A percentile compares a stretch with the other conserved stretches of the same genome.
Conservation (phyloP, 2,888 invertebrate species). For the Melanophora roralis region DNA sequence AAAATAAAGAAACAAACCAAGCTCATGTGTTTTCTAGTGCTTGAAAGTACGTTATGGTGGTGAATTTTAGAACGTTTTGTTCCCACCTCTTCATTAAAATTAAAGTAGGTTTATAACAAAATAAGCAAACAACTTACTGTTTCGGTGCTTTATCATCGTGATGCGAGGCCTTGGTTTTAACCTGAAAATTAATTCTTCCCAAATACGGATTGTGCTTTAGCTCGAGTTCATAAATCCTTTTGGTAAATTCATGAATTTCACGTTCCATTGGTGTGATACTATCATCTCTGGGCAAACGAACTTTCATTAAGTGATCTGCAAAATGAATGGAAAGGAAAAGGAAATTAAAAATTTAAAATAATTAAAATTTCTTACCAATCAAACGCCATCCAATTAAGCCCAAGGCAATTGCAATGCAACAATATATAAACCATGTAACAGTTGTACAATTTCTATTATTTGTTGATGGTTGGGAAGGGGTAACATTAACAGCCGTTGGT, state of each 20-base stretch:
- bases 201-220: constrained; percentile 65
- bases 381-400: constrained; percentile 71
- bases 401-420: constrained; percentile 66
- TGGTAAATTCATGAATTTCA: constrained; percentile 65
- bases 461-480: neutral
- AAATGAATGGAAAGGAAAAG: no score
- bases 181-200: constrained; percentile 70
- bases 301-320: constrained; percentile 69
- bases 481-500: no score
- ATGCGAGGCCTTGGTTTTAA: constrained; percentile 67
- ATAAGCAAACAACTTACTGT: constrained; percentile 66
- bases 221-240: constrained; percentile 68
- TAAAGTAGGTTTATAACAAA: constrained; percentile 7
- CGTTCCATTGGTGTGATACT: constrained; percentile 52
- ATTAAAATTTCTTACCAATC: constrained; percentile 66
- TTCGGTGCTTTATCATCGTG: constrained; percentile 69
- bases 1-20: no score
- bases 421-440: constrained; percentile 68
- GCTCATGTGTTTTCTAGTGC: no score
- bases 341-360: neutral
- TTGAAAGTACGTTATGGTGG: no score
- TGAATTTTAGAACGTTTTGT: no score
- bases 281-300: constrained; percentile 44
- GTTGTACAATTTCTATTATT: constrained; percentile 55
- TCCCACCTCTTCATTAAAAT: neutral